Percentiles rank a stretch among this genome's conserved stretches.
Evolutionary conservation across 2,888 invertebrate genomes (phyloP).

Genomic region (Drosophila robusta): DNA sequence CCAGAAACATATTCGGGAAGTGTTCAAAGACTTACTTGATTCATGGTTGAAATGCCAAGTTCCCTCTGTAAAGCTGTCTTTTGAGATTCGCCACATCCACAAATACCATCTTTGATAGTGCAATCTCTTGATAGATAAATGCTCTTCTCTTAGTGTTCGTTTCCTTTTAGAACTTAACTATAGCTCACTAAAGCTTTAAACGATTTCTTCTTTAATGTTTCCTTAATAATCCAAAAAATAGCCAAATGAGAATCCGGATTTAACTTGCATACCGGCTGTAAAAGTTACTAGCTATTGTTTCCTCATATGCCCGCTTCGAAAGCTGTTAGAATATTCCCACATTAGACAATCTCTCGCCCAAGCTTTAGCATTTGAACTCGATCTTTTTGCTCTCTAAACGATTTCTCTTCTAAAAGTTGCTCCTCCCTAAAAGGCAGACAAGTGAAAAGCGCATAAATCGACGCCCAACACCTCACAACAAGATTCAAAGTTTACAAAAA

Average conservation of each 20-base stretch:
- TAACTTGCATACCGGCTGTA: no score
- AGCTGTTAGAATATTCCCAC: constrained; percentile 20
- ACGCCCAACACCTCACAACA: constrained; percentile 72
- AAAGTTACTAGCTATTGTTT: no score
- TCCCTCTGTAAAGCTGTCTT: neutral
- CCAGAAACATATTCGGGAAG: constrained; percentile 28
- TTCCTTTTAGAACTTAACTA: no score
- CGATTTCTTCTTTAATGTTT: no score
- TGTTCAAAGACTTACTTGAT: constrained; percentile 25
- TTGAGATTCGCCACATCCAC: neutral
- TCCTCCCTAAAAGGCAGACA: constrained; percentile 63
- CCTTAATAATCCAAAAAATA: no score
- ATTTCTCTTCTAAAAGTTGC: constrained; percentile 49
- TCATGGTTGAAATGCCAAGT: neutral
- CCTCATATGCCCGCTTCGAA: no score
- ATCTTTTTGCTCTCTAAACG: constrained; percentile 29
- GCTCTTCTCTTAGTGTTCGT: no score
- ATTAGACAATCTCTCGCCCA: constrained; percentile 11
- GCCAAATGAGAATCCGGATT: no score
- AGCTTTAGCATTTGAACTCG: constrained; percentile 30
- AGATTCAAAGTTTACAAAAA: constrained; percentile 16
- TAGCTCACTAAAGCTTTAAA: no score
- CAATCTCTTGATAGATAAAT: no score
- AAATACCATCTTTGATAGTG: neutral
- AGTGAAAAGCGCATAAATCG: constrained; percentile 78